Conservation (phyloP, 2,888 invertebrate genomes). For the Hydriomena furcata region DNA sequence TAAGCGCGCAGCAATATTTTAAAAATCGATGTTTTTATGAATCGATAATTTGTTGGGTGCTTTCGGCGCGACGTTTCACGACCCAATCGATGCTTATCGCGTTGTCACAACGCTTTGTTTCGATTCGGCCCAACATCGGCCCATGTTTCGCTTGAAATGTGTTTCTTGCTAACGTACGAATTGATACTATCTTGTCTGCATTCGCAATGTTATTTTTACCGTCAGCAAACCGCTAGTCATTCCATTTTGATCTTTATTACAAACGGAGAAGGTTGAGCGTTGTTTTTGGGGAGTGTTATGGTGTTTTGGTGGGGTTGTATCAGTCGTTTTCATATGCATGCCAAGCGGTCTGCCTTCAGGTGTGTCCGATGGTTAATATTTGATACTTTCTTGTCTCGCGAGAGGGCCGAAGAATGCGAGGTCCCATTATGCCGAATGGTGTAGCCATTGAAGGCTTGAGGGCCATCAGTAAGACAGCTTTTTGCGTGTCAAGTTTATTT, state of each 20-base stretch:
- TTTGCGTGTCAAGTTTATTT: conserved; percentile 43
- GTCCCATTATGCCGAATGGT: conserved; percentile 52
- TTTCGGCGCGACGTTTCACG: conserved; percentile 80
- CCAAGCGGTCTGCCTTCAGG: conserved; percentile 73
- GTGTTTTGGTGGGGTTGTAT: conserved; percentile 49
- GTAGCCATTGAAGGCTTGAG: conserved; percentile 35
- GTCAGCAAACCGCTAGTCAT: conserved; percentile 29
- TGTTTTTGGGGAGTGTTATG: conserved; percentile 32
- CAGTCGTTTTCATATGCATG: conserved; percentile 75
- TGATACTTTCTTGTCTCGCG: conserved; percentile 78
- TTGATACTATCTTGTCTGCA: conserved; percentile 69
- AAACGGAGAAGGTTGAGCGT: conserved; percentile 33
- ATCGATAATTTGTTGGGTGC: conserved; percentile 82
- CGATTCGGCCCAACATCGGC: conserved; percentile 73
- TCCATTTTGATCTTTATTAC: conserved; percentile 48
- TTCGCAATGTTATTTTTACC: conserved; percentile 59
- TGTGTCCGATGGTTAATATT: conserved; percentile 79
- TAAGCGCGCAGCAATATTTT: conserved; percentile 74
- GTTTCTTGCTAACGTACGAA: conserved; percentile 81
- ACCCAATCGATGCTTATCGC: conserved; percentile 76
- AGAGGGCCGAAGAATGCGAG: conserved; percentile 56
- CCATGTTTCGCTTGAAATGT: conserved; percentile 81
- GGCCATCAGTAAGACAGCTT: conserved; percentile 42
- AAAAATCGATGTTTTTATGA: conserved; percentile 82
- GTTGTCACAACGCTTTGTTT: conserved; percentile 82